Evolutionary conservation across 2,888 invertebrate genomes (phyloP), one percentile per base, ranked within the genome.

Genomic region (Drosophila sordidapex): DNA sequence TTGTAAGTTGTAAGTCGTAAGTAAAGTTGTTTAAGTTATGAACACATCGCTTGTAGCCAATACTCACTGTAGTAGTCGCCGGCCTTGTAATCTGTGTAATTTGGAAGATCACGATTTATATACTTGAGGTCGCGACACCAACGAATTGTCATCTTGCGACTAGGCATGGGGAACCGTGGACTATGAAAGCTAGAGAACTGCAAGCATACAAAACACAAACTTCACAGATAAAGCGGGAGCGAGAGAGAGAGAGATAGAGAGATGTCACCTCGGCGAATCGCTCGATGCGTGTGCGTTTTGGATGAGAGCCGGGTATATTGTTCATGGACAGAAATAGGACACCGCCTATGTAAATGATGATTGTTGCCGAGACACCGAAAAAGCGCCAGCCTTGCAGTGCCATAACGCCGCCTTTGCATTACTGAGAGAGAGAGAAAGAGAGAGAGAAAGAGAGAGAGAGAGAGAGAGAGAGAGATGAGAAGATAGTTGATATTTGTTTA

Each of bases 331-430:
- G 87, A 84, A 93, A 91, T 59, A 93, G 82, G 35, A 93, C 92
- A 68, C 93, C 93, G 79, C 92, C 91, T 72, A 93, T 92, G 81
- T 93, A 93, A 75, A 92, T 92, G 87, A 93, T 91, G 78, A 93
- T 92, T 82, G 92, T 92, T 81, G 91, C 92, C 86, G 92, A 92
- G 82, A 93, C 91, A 82, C 93, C 93, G 88, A 92, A 91, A 88
- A 93, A 91, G 89, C 93, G 92, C 93, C 93, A 93, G 87, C 93
- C 92, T 90, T 92, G 92, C 87, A 92, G 87, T 91, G 91, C 92
- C 93, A 93, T 93, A 74, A 88, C 92, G 91, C 88, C 83, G 82
- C 59, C 85, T 90, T 91, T 85, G 89, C 91, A 91, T 91, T 82
- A 89, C 91, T 92, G 65, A 79, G 79, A 86, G 7, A 10, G 5